Percentiles rank a stretch among this genome's conserved stretches.
phyloP scores from a whole-genome alignment of 2,113 vertebrate species.

The Oenanthe oenanthe region DNA sequence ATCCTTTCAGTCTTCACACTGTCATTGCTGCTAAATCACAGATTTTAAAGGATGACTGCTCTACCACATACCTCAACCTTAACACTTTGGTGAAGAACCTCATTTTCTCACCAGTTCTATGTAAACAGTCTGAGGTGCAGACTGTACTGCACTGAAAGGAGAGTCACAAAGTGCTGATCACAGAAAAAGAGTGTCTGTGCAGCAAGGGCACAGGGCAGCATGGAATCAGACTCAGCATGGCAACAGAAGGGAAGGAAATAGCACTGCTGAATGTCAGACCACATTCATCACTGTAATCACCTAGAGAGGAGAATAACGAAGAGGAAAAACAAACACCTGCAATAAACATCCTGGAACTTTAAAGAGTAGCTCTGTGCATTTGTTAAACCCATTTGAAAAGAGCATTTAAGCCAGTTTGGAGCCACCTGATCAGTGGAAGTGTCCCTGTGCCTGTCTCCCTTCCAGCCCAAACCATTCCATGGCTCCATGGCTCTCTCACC shows the following conservation, averaged over 20 bases:
- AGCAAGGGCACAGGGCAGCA: background rate
- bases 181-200: too few relatives aligned
- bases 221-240: background rate
- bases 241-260: background rate
- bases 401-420: background rate
- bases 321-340: background rate
- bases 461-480: background rate
- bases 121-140: background rate
- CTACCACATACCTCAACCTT: background rate
- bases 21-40: background rate
- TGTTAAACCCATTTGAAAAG: background rate
- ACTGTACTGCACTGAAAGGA: background rate
- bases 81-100: background rate
- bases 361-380: background rate
- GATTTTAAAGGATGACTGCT: background rate
- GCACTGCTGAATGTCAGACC: background rate
- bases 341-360: background rate
- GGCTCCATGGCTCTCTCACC: background rate
- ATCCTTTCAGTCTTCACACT: background rate
- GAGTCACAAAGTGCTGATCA: background rate
- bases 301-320: background rate
- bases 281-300: rapidly evolving
- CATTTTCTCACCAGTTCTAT: background rate
- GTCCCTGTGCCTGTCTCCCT: background rate
- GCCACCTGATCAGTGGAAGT: background rate